Evolutionary conservation across 2,113 vertebrate species (phyloP), one percentile per base, ranked within the genome.

Genomic region (Ovibos moschatus): DNA sequence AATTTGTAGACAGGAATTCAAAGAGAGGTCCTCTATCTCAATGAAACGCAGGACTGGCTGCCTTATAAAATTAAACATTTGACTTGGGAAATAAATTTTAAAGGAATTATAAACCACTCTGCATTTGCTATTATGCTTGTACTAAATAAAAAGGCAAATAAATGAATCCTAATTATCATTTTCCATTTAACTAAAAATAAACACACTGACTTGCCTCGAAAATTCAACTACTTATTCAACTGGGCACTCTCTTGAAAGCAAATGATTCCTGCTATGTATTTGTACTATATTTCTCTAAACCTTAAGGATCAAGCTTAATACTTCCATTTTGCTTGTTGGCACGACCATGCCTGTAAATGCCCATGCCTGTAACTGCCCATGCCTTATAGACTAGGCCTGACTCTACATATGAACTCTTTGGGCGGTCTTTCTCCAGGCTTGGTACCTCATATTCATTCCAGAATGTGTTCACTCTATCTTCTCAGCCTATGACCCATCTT

Each of bases 1-100:
- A 91, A 96, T 96, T 93, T 95, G 95, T 67, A 93, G 91, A 93
- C 27, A 86, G 62, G 43, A 67, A 88, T 94, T 53, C 53, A 91
- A 90, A 94, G 53, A 62, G 28, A 78, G 25, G 30, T 30, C 47
- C 71, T 96, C 50, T 91, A 78, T 91, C 43, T 93, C 81, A 86
- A n/a, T 92, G 89, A 97, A 96, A 88, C 15, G 33, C 50, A 64
- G 36, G 36, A 6, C 19, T 82, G 45, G 15, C 16, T 88, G 14
- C 28, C 62, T 86, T 85, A 62, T 78, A 94, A 96, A 95, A 96
- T 88, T 92, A 94, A 95, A 85, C 23, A 87, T 86, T 89, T 79
- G 47, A 86, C 28, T 91, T 91, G 76, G 50, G 67, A 95, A 94
- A 96, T 91, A 94, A 91, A 84, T 91, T 94, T 79, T 81, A 86